phyloP scores from a whole-genome alignment of 2,888 invertebrate genomes.

The Archips xylosteana region DNA sequence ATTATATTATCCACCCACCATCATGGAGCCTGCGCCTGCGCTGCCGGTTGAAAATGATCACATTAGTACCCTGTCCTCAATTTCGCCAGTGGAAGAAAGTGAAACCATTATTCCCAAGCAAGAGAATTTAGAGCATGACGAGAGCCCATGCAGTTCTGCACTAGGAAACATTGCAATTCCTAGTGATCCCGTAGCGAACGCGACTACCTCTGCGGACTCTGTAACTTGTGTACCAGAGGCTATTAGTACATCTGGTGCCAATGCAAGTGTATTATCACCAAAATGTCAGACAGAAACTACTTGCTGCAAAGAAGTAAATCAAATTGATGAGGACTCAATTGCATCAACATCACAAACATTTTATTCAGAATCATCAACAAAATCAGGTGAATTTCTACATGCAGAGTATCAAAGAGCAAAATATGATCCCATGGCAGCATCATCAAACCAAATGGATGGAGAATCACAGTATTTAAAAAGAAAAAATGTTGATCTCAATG shows the following conservation, averaged over 20 bases:
- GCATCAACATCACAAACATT: slow-evolving; percentile 2
- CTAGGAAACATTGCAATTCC: neutral
- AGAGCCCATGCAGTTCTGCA: neutral
- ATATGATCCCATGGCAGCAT: neutral
- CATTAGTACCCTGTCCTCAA: neutral
- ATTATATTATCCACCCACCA: neutral
- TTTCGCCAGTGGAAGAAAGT: neutral
- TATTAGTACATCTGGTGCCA: neutral
- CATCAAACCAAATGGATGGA: neutral
- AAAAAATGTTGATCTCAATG: slow-evolving; percentile 53
- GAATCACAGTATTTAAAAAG: slow-evolving; percentile 28
- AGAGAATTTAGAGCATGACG: neutral
- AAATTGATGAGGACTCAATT: neutral
- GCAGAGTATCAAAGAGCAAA: neutral
- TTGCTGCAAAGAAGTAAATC: neutral
- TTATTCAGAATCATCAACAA: neutral
- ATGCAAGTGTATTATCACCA: neutral
- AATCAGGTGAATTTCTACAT: neutral
- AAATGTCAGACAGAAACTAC: neutral
- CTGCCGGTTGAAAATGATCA: neutral
- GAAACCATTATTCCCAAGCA: neutral
- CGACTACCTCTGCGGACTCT: neutral
- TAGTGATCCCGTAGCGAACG: neutral
- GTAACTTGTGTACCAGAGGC: neutral
- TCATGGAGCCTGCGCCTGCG: slow-evolving; percentile 7